phyloP scores from a whole-genome alignment of 2,888 invertebrate species.

The Acronicta aceris region DNA sequence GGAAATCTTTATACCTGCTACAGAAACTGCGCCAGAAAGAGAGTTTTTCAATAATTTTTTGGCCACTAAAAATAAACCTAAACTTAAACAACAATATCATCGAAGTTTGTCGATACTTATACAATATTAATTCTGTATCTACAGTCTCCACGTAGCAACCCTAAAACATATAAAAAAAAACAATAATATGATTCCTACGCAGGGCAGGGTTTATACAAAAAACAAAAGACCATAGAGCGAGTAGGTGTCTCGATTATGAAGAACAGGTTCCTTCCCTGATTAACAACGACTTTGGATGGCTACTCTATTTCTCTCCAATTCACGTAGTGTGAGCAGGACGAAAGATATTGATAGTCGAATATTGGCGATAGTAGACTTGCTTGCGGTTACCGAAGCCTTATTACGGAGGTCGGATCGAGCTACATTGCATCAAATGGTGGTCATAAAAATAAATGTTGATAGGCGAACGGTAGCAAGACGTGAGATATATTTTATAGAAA shows the following conservation, averaged over 20 bases:
- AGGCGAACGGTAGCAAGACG: conserved; percentile 42
- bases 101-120: neutral
- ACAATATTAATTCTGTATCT: conserved; percentile 5
- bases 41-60: too few relatives aligned
- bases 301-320: conserved; percentile 53
- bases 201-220: conserved; percentile 61
- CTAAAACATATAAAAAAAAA: conserved; percentile 47
- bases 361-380: conserved; percentile 50
- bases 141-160: conserved; percentile 16
- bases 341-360: conserved; percentile 38
- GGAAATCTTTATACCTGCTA: too few relatives aligned
- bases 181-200: conserved; percentile 53
- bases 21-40: too few relatives aligned
- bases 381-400: conserved; percentile 83
- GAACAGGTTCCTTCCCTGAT: conserved; percentile 73
- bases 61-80: neutral
- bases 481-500: conserved; percentile 36
- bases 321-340: conserved; percentile 53
- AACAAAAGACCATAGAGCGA: conserved; percentile 62
- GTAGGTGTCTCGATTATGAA: conserved; percentile 57
- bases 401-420: conserved; percentile 41
- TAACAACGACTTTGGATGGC: conserved; percentile 59
- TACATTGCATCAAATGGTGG: conserved; percentile 31
- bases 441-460: conserved; percentile 52
- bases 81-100: too few relatives aligned